Percentiles rank a stretch among this genome's conserved stretches.
phyloP scores from a whole-genome alignment of 2,797 vertebrate genomes.

The Valencia hispanica region DNA sequence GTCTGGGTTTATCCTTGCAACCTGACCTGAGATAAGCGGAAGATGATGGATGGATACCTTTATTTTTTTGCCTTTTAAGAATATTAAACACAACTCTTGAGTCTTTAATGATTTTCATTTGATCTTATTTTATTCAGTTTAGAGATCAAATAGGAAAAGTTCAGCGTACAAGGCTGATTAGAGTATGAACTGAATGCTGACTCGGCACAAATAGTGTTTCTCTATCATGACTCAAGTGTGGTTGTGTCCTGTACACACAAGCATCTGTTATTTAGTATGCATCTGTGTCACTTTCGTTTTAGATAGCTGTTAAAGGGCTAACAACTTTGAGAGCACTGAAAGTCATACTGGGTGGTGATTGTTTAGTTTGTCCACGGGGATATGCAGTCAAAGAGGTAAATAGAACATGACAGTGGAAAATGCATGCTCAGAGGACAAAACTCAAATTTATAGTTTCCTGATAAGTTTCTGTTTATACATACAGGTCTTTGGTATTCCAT shows the following conservation, averaged over 20 bases:
- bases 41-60: neutral
- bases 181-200: constrained; percentile 13
- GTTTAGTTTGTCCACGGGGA: constrained; percentile 40
- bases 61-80: neutral
- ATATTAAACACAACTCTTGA: neutral
- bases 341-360: constrained; percentile 42
- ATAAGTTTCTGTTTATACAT: constrained; percentile 7
- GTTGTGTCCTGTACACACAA: neutral
- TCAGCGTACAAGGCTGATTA: neutral
- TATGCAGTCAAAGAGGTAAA: constrained; percentile 28
- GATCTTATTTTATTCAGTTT: neutral
- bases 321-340: constrained; percentile 45
- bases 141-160: constrained; percentile 2
- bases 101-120: neutral
- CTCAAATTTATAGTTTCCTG: constrained; percentile 22
- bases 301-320: constrained; percentile 45
- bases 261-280: constrained; percentile 4
- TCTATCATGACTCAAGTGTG: constrained; percentile 11
- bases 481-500: constrained; percentile 24
- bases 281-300: constrained; percentile 41
- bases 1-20: neutral
- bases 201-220: neutral
- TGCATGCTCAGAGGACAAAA: constrained; percentile 35
- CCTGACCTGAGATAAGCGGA: neutral
- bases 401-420: constrained; percentile 30